These are phyloP conservation scores for Tragelaphus buxtoni DNA, from an alignment of 2,113 vertebrate species.

Conservation along the genomic window DNA sequence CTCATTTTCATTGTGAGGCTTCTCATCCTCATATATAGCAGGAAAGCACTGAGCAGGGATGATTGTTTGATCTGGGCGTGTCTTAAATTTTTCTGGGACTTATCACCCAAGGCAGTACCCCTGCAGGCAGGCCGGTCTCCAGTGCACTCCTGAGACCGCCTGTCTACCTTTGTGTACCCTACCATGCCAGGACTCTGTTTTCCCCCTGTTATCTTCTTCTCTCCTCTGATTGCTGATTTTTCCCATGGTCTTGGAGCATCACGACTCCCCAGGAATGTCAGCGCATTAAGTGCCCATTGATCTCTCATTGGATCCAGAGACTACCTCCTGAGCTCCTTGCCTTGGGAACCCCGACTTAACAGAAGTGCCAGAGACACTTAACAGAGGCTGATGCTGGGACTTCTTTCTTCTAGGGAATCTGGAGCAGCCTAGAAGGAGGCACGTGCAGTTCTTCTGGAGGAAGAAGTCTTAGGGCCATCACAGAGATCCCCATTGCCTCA, in stretches of 20 bases:
- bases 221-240: not conserved
- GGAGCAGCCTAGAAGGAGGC: not conserved
- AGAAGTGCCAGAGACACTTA: not conserved
- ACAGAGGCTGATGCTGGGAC: not conserved
- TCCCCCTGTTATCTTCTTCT: not conserved
- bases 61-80: not conserved
- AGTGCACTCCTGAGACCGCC: not conserved
- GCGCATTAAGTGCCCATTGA: not conserved
- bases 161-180: too few relatives aligned
- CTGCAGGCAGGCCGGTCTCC: not conserved
- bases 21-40: not conserved
- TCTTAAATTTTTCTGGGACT: not conserved
- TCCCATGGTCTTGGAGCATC: not conserved
- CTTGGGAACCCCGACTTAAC: not conserved
- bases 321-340: not conserved
- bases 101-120: rapidly evolving
- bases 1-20: not conserved
- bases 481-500: not conserved
- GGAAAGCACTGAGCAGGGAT: not conserved
- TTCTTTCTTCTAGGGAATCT: not conserved
- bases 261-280: not conserved
- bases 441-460: not conserved
- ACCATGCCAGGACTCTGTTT: not conserved
- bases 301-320: not conserved
- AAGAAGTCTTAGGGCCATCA: not conserved